Evolutionary conservation across 2,113 vertebrate genomes (phyloP).

Genomic region (Podarcis muralis): DNA sequence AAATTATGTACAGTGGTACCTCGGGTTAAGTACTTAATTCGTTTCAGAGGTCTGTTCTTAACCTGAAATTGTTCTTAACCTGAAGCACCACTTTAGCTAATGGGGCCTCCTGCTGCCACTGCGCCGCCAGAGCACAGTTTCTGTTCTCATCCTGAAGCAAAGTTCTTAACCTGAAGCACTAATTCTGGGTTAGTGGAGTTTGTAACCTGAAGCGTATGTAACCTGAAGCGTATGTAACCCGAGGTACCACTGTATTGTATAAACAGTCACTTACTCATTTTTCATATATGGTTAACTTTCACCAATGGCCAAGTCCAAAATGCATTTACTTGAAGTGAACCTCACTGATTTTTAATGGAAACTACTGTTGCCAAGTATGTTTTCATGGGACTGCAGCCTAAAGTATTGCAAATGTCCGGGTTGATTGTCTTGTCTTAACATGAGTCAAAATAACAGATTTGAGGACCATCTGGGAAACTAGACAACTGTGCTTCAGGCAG

Average conservation of each 20-base stretch:
- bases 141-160: no score
- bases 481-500: not conserved
- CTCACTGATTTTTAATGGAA: not conserved
- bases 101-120: no score
- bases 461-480: constrained; percentile 23
- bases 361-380: not conserved
- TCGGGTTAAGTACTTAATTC: no score
- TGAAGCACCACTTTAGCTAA: no score
- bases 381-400: not conserved
- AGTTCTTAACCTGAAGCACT: no score
- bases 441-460: constrained; percentile 17
- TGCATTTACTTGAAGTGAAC: not conserved
- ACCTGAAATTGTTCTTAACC: no score
- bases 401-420: not conserved
- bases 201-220: no score
- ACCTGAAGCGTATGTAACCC: no score
- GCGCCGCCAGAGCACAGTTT: no score
- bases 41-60: no score
- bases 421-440: not conserved
- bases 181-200: no score
- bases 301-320: not conserved
- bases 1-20: not conserved
- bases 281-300: not conserved
- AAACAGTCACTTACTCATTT: not conserved
- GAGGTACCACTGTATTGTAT: not conserved